Base-by-base conservation (phyloP, 2,888 invertebrate species). In the Sphaerophoria rueppellii region DNA sequence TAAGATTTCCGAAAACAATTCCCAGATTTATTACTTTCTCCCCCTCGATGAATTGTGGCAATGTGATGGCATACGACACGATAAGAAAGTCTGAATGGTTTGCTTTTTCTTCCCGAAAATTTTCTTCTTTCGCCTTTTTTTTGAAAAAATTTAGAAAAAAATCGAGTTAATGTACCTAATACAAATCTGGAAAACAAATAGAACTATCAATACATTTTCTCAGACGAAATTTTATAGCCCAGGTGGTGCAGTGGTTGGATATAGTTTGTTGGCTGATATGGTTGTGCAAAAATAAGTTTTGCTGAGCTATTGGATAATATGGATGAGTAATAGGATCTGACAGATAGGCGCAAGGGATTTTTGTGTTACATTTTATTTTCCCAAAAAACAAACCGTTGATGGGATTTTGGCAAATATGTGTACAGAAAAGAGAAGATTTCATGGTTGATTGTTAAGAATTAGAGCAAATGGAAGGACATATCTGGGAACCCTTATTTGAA, bases 11-110 rank as follows among this genome's bases (percentile, higher is more conserved):
- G 54, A n/a, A 67, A 69, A 61, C 46, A 48, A 55, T 77, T 80
- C 75, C 52, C 76, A 77, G 81, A 85, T 77, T 85, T 85, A 85
- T 85, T 72, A 81, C 85, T 77, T 85, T 85, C 85, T 81, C 85
- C 85, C 80, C 76, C 80, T 72, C 57, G n/a, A 3, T 52, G 24
- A 24, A 24, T 24, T 24, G 24, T 24, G 24, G 24, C 52, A 4
- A 12, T 32, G 34, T 4, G 37, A 63, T 63, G 77, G 82, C 72
- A 67, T 69, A 61, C 61, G 77, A 67, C 67, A 72, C 14, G n/a
- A 3, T 52, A 52, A 65, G n/a, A 24, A 24, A 55, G 55, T 16
- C 58, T 43, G 9, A 43, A 61, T 35, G 16, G 9, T 37, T 79
- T 14, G 35, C 11, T 9, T 43, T 12, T 71, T 48, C 61, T 71